Evolutionary conservation across 2,888 invertebrate species (phyloP).

Genomic region (Tenthredo scrophulariae): DNA sequence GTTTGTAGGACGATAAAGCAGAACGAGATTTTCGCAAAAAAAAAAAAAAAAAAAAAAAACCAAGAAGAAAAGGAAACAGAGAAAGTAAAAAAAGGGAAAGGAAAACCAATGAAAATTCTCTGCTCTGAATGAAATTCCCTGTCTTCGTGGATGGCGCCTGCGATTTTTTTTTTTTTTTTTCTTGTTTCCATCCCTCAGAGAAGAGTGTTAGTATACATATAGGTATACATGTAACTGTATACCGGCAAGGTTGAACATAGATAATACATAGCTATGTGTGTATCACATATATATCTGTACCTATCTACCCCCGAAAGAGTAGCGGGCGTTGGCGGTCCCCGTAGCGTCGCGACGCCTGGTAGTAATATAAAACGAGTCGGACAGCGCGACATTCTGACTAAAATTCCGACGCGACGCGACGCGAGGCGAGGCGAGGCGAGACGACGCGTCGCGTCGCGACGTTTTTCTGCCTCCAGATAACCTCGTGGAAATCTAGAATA

Average conservation of each 20-base stretch:
- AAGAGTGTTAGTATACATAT: neutral
- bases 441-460: neutral
- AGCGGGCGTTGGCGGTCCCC: neutral
- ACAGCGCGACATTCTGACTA: slow-evolving; percentile 46
- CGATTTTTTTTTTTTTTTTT: slow-evolving; percentile 26
- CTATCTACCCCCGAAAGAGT: neutral
- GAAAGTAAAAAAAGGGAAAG: neutral
- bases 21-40: neutral
- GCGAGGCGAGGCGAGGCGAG: neutral
- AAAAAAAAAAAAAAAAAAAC: neutral
- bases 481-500: neutral
- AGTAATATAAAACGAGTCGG: slow-evolving; percentile 48
- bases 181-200: neutral
- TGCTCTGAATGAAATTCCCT: slow-evolving; percentile 43
- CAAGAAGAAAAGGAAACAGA: neutral
- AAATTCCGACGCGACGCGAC: slow-evolving; percentile 25
- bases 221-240: neutral
- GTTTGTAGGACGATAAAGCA: neutral
- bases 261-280: neutral
- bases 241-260: slow-evolving; percentile 19
- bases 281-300: neutral
- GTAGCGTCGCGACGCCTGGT: slow-evolving; percentile 16
- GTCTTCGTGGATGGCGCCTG: slow-evolving; percentile 16
- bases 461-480: neutral
- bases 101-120: slow-evolving; percentile 45